Conservation (phyloP, 2,888 invertebrate species). For the Mantis religiosa region DNA sequence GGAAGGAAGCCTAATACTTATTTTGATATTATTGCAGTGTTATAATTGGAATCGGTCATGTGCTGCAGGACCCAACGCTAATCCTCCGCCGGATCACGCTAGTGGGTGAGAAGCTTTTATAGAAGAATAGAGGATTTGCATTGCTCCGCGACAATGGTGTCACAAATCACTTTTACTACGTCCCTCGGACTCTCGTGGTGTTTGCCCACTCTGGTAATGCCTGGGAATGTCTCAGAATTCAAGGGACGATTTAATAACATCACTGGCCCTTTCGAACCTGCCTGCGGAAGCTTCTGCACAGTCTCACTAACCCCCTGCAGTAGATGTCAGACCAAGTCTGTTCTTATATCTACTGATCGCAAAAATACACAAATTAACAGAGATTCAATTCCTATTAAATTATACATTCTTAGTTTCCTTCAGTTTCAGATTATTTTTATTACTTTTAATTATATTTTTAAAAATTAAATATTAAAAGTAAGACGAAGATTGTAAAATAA, state of each 20-base stretch:
- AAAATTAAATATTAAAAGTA: too few species aligned
- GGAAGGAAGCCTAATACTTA: constrained; percentile 18
- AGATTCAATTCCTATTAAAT: too few species aligned
- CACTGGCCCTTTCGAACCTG: constrained; percentile 10
- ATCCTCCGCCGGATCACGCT: constrained; percentile 1
- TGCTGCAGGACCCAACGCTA: constrained; percentile 25
- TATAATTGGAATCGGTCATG: constrained; percentile 44
- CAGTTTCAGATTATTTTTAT: too few species aligned
- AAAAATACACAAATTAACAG: too few species aligned
- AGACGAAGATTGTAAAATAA: too few species aligned
- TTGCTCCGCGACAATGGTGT: constrained; percentile 34
- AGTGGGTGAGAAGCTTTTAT: neutral
- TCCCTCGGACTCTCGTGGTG: constrained; percentile 2
- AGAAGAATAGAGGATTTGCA: constrained; percentile 48
- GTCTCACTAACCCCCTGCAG: neutral
- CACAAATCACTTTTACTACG: constrained; percentile 48
- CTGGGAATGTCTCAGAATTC: constrained; percentile 37
- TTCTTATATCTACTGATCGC: too few species aligned
- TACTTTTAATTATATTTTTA: too few species aligned
- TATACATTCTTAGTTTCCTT: too few species aligned
- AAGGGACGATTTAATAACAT: constrained; percentile 27
- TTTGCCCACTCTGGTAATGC: constrained; percentile 38
- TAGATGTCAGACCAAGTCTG: neutral
- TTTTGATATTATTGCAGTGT: constrained; percentile 35
- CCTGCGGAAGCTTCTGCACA: neutral